Evolutionary conservation across 2,797 vertebrate genomes (phyloP).

Genomic region (Pangasius krempfi): DNA sequence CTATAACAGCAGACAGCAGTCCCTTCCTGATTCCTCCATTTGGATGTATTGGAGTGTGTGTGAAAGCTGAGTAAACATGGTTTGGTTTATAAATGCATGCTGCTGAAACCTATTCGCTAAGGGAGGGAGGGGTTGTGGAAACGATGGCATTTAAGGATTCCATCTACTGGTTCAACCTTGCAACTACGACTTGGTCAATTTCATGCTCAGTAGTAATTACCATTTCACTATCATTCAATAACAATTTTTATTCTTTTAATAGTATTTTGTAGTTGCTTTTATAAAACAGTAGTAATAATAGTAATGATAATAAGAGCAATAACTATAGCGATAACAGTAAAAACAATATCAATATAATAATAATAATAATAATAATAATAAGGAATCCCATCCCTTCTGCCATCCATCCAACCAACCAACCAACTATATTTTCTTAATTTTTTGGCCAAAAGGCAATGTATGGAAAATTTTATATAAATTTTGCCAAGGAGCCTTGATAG

Average conservation of each 20-base stretch:
- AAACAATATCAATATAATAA: not conserved
- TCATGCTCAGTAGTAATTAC: not conserved
- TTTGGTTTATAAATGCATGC: constrained; percentile 9
- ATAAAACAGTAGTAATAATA: not conserved
- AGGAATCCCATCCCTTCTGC: too few species aligned
- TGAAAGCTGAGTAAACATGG: constrained; percentile 21
- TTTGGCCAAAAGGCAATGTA: not conserved
- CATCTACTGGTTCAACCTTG: constrained; percentile 34
- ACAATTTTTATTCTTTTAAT: not conserved
- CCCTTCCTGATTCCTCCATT: constrained; percentile 26
- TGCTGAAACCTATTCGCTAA: not conserved
- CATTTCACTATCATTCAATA: too few species aligned
- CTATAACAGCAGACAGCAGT: constrained; percentile 13
- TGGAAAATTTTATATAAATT: not conserved
- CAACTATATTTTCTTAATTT: not conserved
- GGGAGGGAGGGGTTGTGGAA: not conserved
- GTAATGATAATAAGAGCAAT: not conserved
- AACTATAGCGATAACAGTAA: not conserved
- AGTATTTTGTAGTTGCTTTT: not conserved
- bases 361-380: not conserved
- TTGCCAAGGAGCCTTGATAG: not conserved
- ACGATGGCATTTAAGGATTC: not conserved
- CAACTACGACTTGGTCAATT: not conserved
- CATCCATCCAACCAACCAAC: not conserved
- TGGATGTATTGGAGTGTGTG: not conserved